phyloP scores from a whole-genome alignment of 2,888 invertebrate species.

The Caenorhabditis sulstoni region DNA sequence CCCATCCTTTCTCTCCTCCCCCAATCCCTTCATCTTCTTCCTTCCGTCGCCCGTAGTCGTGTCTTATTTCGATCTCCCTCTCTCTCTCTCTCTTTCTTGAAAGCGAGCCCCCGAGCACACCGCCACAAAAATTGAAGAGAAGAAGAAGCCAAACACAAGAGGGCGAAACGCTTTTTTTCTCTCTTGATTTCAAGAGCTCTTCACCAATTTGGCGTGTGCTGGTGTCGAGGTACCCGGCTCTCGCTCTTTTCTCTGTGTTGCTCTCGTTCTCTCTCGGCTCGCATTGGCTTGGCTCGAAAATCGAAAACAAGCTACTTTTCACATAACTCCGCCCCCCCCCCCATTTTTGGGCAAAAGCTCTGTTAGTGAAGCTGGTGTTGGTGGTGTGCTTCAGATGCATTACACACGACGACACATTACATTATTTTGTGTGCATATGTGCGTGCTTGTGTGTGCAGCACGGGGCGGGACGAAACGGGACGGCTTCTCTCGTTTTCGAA shows the following conservation, averaged over 20 bases:
- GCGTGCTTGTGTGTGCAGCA: not conserved
- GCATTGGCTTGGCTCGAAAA: no score
- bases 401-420: slow-evolving; percentile 20
- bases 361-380: not conserved
- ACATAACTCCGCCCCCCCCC: not conserved
- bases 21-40: no score
- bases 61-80: slow-evolving; percentile 44
- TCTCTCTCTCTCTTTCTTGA: no score
- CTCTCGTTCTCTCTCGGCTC: not conserved
- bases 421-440: slow-evolving; percentile 20
- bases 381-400: slow-evolving; percentile 3
- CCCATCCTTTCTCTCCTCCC: slow-evolving; percentile 4
- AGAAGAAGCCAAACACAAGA: slow-evolving; percentile 29
- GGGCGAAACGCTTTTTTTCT: slow-evolving; percentile 1
- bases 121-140: slow-evolving; percentile 5
- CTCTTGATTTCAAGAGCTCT: slow-evolving; percentile 40
- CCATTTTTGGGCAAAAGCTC: not conserved
- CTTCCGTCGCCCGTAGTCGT: slow-evolving; percentile 2
- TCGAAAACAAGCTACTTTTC: slow-evolving; percentile 3
- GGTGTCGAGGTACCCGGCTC: not conserved
- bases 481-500: slow-evolving; percentile 22
- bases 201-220: slow-evolving; percentile 14
- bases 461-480: not conserved
- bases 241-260: not conserved
- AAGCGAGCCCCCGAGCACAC: not conserved